Percentiles rank a stretch among this genome's conserved stretches.
Evolutionary conservation across 2,888 invertebrate species (phyloP).

Genomic region (Pachydiplax longipennis): DNA sequence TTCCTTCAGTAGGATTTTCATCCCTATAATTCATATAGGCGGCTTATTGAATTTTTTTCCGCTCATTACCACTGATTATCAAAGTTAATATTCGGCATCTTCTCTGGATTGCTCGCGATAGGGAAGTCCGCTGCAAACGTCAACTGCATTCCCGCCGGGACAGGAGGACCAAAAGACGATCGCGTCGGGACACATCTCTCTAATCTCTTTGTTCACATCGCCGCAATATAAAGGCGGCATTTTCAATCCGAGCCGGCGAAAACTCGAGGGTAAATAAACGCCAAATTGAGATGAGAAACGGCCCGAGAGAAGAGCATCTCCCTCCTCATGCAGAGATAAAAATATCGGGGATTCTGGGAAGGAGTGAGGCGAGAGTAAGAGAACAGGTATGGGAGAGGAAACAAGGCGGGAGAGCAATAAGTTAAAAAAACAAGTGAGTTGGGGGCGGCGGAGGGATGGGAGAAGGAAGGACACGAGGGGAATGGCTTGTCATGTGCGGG

Average conservation of each 20-base stretch:
- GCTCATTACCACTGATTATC: too few relatives aligned
- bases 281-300: slow-evolving; percentile 1
- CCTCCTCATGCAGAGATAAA: not conserved
- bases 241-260: not conserved
- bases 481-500: slow-evolving; percentile 42
- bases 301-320: not conserved
- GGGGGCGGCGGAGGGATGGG: not conserved
- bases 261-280: not conserved
- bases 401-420: not conserved
- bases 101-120: too few relatives aligned
- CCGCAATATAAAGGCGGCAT: not conserved
- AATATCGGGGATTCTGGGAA: not conserved
- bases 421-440: not conserved
- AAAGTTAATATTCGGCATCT: too few relatives aligned
- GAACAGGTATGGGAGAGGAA: not conserved
- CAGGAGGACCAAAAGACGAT: too few relatives aligned
- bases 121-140: too few relatives aligned
- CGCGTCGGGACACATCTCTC: not conserved
- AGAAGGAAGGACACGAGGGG: slow-evolving; percentile 1
- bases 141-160: too few relatives aligned
- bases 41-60: too few relatives aligned
- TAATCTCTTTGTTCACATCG: not conserved
- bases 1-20: too few relatives aligned
- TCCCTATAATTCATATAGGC: too few relatives aligned
- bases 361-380: not conserved